Evolutionary conservation across 2,888 invertebrate genomes (phyloP), one percentile per base, ranked within the genome.

Genomic region (Harmothoe impar): DNA sequence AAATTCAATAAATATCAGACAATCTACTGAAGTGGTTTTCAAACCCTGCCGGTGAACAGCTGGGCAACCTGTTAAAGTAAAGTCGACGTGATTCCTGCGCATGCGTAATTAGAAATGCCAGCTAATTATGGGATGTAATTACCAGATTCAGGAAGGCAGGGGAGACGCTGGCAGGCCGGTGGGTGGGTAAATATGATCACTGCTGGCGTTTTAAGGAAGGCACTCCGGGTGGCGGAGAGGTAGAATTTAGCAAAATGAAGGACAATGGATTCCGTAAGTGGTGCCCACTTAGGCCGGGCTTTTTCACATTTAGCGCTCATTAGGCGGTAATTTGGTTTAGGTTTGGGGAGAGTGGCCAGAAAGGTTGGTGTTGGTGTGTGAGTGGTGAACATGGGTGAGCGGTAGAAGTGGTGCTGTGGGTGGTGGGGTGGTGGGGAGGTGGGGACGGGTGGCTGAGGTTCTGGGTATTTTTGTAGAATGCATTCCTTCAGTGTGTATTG

Each of bases 1-100:
- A 81, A 81, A 81, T 81, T 81, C 81, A 81, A 81, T 81, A 81
- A 81, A 81, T 81, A 81, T 81, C 81, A 81, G 33, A 10, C 81
- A 81, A 81, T 81, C 81, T 81, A 35, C 81, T 81, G 81, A 81
- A 81, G 81, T 81, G 81, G 81, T 81, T 81, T 81, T 81, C 81
- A 81, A 81, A 81, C 81, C 81, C 17, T 43, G 81, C 81, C 35
- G 23, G 20, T 35, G 81, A 35, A 35, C 43, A n/a, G 43, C 35
- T 33, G 43, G 33, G 81, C 35, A 81, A 81, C 81, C 81, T 81
- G 31, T 81, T 81, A 81, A 81, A 81, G 81, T 81, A 81, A 81
- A 81, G 81, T 81, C 81, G 81, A 81, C 81, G 81, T 81, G 81
- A 81, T 81, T 81, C 35, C 35, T 81, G 81, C 81, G 35, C 25